phyloP scores from a whole-genome alignment of 2,113 vertebrate species.

The Cygnus atratus region DNA sequence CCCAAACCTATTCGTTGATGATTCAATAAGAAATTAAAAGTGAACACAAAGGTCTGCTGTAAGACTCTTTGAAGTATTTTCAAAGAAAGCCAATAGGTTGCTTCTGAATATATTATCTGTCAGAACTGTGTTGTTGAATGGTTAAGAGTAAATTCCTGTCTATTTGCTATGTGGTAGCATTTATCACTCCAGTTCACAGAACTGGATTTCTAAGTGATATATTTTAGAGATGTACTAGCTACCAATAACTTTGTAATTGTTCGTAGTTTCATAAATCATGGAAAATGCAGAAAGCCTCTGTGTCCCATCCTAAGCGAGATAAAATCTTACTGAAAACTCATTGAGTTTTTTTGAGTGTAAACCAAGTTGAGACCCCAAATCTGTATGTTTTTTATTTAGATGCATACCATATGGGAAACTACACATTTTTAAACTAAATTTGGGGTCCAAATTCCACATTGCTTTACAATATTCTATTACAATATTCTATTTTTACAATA shows the following conservation, averaged over 20 bases:
- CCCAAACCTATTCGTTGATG: neutral
- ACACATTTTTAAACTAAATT: neutral
- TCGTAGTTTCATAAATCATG: neutral
- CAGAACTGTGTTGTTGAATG: neutral
- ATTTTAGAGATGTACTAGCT: neutral
- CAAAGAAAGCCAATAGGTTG: neutral
- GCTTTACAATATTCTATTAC: neutral
- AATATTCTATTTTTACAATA: too few species aligned
- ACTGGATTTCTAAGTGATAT: neutral
- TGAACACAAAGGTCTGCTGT: neutral
- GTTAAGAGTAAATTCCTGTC: neutral
- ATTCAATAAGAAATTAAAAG: neutral
- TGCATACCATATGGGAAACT: neutral
- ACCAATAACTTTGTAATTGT: neutral
- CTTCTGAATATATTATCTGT: neutral
- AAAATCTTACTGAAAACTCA: neutral
- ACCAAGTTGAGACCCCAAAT: neutral
- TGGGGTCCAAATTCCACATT: neutral
- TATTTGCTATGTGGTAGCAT: neutral
- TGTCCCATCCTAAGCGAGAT: neutral
- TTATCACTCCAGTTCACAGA: neutral
- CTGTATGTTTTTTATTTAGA: neutral
- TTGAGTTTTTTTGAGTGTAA: neutral
- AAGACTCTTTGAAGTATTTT: neutral
- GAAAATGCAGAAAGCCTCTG: neutral